Evolutionary conservation across 2,113 vertebrate genomes (phyloP), one percentile per base, ranked within the genome.

Genomic region (Scomber japonicus): DNA sequence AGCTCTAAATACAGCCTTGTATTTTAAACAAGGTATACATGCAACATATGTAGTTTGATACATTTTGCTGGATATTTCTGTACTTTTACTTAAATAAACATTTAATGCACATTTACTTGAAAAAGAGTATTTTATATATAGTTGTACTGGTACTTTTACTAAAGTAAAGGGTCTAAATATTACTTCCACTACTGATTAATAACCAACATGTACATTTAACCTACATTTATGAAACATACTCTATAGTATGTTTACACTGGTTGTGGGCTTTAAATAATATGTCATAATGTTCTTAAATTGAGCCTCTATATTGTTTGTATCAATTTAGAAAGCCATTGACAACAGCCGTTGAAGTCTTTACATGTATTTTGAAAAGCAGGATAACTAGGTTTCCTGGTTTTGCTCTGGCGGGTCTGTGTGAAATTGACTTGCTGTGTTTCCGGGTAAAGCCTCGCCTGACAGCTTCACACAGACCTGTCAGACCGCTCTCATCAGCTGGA

Each of bases 381-480:
- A 5, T 13, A 0, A 1, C 11, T 0, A 0, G 35, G 7, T 6
- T 0, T 80, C 87, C 72, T 78, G 66, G 49, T 49, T 71, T 68
- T 0, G 2, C 21, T n/a, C 5, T 0, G 0, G 13, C 60, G 50
- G 4, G 1, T 24, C 8, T 14, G 0, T 10, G 50, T 19, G 7
- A 66, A 21, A 84, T 90, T 93, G 21, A 75, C 71, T 3, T 11
- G 1, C 2, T 12, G 49, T 72, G 85, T 88, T 90, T 89, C 85
- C 85, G 84, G 81, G 74, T 79, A 9, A 46, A 44, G 56, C 40
- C 63, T 64, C 16, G 54, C 57, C 84, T 86, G 86, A 77, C 83
- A 81, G 86, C 74, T 57, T 46, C 68, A 19, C 73, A 13, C 80
- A 80, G 87, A 88, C 90, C 90, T 92, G 93, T 91, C 90, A 81